A percentile compares a stretch with the other conserved stretches of the same genome.
These are phyloP conservation scores for Rattus rattus DNA, from an alignment of 2,113 vertebrate species.

Conservation along the genomic window DNA sequence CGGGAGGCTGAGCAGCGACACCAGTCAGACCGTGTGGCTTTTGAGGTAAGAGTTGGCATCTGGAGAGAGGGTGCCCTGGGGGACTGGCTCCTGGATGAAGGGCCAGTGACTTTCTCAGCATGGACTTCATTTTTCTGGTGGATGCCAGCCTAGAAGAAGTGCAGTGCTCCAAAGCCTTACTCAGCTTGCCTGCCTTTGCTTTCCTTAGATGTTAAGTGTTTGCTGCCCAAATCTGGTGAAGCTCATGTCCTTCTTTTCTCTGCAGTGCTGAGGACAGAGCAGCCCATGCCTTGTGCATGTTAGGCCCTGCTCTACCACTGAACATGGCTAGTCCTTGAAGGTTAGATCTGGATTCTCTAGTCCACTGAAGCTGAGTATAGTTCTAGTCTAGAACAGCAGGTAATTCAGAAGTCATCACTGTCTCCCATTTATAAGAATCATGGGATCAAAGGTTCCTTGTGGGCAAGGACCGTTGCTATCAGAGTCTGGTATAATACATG, in stretches of 20 bases:
- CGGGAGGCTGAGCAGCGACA: constrained; percentile 91
- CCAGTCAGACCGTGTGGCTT: constrained; percentile 89
- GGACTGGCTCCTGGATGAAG: neutral
- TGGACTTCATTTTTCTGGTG: neutral
- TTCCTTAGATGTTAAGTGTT: neutral
- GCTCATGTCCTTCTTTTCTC: neutral
- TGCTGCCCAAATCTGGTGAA: neutral
- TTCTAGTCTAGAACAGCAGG: neutral
- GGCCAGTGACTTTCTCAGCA: neutral
- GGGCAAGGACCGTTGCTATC: neutral
- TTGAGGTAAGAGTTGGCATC: constrained; percentile 87
- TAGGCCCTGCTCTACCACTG: no score
- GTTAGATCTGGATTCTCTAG: neutral
- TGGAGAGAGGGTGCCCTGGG: neutral
- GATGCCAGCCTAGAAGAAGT: neutral
- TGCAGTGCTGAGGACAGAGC: neutral
- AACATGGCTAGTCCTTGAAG: neutral
- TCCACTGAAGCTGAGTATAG: neutral
- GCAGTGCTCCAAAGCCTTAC: neutral
- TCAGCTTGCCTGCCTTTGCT: neutral
- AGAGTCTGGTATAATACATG: neutral
- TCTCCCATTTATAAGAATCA: neutral
- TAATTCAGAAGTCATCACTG: neutral
- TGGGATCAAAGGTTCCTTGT: neutral
- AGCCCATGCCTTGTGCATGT: neutral